These are phyloP conservation scores for Siphlonurus alternatus DNA, from an alignment of 2,888 invertebrate species.

Conservation along the genomic window DNA sequence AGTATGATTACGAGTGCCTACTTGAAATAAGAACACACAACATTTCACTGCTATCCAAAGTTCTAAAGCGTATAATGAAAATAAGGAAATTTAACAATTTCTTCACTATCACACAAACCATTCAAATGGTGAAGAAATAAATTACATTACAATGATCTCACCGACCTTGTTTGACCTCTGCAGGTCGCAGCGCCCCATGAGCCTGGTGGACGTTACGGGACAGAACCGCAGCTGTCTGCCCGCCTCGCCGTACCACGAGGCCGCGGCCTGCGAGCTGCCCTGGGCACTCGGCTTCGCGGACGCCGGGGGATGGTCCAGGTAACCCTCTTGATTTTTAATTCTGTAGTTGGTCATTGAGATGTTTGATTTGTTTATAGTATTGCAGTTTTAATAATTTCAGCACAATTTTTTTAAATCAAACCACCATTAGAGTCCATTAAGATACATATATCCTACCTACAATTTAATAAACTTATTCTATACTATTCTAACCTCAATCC, in stretches of 20 bases:
- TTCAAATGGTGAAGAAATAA: background rate
- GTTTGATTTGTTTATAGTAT: background rate
- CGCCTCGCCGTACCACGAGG: conserved; percentile 26
- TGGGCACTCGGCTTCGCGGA: conserved; percentile 78
- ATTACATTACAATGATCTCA: background rate
- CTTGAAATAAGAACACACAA: too few relatives aligned
- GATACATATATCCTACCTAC: too few relatives aligned
- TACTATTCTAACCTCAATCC: too few relatives aligned
- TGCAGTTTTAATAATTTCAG: background rate
- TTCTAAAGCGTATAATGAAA: too few relatives aligned
- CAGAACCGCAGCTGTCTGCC: conserved; percentile 52
- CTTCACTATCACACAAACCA: too few relatives aligned
- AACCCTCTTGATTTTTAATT: conserved; percentile 37
- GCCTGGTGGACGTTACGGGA: conserved; percentile 70
- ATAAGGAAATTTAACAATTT: too few relatives aligned
- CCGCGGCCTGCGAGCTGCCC: conserved; percentile 34
- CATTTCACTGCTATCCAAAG: too few relatives aligned
- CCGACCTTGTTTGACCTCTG: background rate
- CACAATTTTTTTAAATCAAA: too few relatives aligned
- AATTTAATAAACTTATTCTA: too few relatives aligned
- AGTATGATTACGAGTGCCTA: too few relatives aligned
- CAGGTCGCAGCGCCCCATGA: conserved; percentile 51
- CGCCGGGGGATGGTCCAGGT: conserved; percentile 43
- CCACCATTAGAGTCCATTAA: background rate
- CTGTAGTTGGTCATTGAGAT: too few relatives aligned